Base-by-base conservation (phyloP, 2,113 vertebrate species). In the Microcebus jonahi region DNA sequence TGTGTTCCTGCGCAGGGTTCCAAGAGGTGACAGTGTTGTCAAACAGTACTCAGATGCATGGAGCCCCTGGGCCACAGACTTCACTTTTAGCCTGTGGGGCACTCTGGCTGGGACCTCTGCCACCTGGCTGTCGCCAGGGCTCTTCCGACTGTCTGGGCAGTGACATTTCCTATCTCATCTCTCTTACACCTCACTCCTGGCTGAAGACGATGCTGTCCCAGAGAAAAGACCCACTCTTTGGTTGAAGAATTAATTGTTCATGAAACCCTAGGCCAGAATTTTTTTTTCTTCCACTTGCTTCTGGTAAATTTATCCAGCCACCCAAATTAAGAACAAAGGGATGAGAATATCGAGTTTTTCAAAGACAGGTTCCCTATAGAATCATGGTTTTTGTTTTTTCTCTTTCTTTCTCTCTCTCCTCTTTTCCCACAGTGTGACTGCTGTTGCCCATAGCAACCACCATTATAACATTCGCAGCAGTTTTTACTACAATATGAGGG, bases 361-460 rank as follows among this genome's bases (percentile, higher is more conserved):
- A 39, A 70, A 59, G 87, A 85, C 23, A 68, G 57, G 85, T 55
- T 82, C n/a, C 79, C n/a, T n/a, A 53, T 42, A 81, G 77, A 71
- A 76, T 53, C 61, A 82, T 59, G 1, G 0, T 18, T 63, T 86
- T 31, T 36, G 11, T 48, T 85, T 86, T 67, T 20, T 36, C 59
- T 23, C 14, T 8, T 12, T 63, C 25, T 50, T 34, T 73, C 34
- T 70, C 39, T 70, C 39, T 17, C 6, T 53, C 21, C 6, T 75
- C 68, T 90, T 85, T 77, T 91, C 71, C 25, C n/a, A 36, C 55
- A 48, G 4, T 63, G 50, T 85, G 89, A 76, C 36, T 50, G 45
- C 55, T 50, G 92, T 95, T 97, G 89, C 95, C 87, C 53, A 67
- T 88, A 53, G 75, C 92, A 97, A 93, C 92, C 55, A 53, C 86